A percentile compares a stretch with the other conserved stretches of the same genome.
Conservation (phyloP, 2,113 vertebrate genomes). For the Syngnathoides biaculeatus region DNA sequence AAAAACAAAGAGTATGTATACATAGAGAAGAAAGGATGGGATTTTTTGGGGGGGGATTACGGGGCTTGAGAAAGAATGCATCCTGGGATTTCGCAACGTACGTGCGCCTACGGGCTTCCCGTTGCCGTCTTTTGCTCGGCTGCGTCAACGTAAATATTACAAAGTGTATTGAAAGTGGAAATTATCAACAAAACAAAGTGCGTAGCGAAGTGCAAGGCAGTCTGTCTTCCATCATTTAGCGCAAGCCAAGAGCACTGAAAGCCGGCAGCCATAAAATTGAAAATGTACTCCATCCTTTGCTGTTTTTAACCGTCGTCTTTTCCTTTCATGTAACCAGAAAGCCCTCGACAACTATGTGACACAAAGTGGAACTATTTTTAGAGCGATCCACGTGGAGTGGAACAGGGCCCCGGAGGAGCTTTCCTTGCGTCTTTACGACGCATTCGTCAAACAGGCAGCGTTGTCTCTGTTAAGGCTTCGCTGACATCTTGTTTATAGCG, state of each 20-base stretch:
- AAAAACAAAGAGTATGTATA: too few relatives aligned
- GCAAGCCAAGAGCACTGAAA: constrained; percentile 18
- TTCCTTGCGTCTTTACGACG: constrained; percentile 65
- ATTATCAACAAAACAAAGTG: constrained; percentile 14
- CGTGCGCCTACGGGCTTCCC: not conserved
- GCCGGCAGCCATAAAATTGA: constrained; percentile 25
- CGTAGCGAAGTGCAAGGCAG: constrained; percentile 15
- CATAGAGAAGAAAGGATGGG: too few relatives aligned
- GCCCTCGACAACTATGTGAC: constrained; percentile 22
- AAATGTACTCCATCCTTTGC: constrained; percentile 24
- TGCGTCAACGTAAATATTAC: not conserved
- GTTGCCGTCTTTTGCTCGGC: not conserved
- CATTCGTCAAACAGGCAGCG: constrained; percentile 62
- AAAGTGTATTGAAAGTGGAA: not conserved
- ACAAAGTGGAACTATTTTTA: constrained; percentile 72
- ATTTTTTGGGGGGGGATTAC: too few relatives aligned
- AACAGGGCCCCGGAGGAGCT: constrained; percentile 69
- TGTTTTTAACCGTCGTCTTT: constrained; percentile 29
- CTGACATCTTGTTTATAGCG: constrained; percentile 70
- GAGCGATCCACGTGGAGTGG: constrained; percentile 62
- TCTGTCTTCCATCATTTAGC: constrained; percentile 8
- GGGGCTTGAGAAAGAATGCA: not conserved
- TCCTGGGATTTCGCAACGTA: not conserved
- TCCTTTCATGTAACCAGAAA: constrained; percentile 8
- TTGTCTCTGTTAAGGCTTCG: constrained; percentile 62